Base-by-base conservation (phyloP, 2,888 invertebrate species). In the Agonopterix alstromeriana region DNA sequence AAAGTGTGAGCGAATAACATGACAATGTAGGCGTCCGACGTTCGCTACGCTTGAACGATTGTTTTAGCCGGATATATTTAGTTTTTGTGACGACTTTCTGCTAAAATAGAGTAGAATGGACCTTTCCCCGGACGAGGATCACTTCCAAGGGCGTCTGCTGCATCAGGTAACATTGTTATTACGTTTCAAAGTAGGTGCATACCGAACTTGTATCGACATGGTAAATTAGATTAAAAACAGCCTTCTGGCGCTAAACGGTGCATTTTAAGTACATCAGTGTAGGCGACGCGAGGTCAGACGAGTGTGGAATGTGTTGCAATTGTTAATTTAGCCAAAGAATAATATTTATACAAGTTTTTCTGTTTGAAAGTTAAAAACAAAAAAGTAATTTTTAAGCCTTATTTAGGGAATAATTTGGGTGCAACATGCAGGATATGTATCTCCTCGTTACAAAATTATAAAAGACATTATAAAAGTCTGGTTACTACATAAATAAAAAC, bases 121-220 rank as follows among this genome's bases (percentile, higher is more conserved):
- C 78, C 90, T 93, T 49, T 93, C 93, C n/a, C 93, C 93, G n/a
- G 94, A 94, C 63, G 94, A 94, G 63, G 94, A 94, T 67, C 91
- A 94, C 73, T 95, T 94, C 72, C 93, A 93, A 54, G 95, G 95
- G 4, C 91, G 94, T 46, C 81, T 95, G 45, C 78, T 95, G 49
- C 95, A 95, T 63, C 95, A 95, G 90, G 93, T 93, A 75, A 48
- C 49, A 8, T 3, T 10, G 48, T 27, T 48, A 58, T 55, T 49
- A 7, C 46, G 27, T 2, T 43, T 11, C 43, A 47, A 49, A 42
- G 42, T 17, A 11, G 14, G 36, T 40, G 47, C 42, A 17, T 27
- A 27, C 27, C 27, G 27, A 27, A 1, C 27, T 27, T 48, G 45
- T 44, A 42, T 49, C 36, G 46, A 45, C 48, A 43, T 11, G 14